phyloP scores from a whole-genome alignment of 2,797 vertebrate species.

The Monodelphis domestica region DNA sequence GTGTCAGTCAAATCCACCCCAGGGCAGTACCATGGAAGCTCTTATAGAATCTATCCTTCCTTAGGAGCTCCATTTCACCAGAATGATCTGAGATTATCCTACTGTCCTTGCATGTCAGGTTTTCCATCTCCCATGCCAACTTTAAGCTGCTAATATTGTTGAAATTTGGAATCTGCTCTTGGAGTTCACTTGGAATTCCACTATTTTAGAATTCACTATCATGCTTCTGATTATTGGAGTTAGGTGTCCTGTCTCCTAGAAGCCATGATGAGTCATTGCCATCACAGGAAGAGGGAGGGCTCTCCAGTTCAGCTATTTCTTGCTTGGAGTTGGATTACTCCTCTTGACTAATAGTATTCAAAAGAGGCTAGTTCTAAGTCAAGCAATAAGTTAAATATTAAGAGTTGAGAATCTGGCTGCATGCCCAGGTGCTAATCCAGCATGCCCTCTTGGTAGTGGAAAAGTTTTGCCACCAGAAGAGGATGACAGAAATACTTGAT shows the following conservation, averaged over 20 bases:
- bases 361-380: slow-evolving; percentile 63
- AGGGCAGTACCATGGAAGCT: neutral
- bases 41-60: neutral
- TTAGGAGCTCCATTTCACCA: neutral
- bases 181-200: too few species aligned
- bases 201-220: too few species aligned
- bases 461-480: slow-evolving; percentile 45
- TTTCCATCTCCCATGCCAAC: neutral
- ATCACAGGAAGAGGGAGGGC: neutral
- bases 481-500: slow-evolving; percentile 19
- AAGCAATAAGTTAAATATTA: slow-evolving; percentile 57
- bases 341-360: slow-evolving; percentile 73
- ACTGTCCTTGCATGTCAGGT: neutral
- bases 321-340: slow-evolving; percentile 7
- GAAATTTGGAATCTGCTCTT: neutral
- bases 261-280: neutral
- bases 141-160: neutral
- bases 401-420: slow-evolving; percentile 60
- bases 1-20: neutral
- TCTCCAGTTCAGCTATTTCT: neutral
- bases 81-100: neutral
- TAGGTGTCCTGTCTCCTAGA: neutral
- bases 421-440: slow-evolving; percentile 20
- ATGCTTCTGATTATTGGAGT: neutral
- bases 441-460: slow-evolving; percentile 60